Evolutionary conservation across 2,797 vertebrate genomes (phyloP), one percentile per base, ranked within the genome.

Genomic region (Acanthurus tractus): DNA sequence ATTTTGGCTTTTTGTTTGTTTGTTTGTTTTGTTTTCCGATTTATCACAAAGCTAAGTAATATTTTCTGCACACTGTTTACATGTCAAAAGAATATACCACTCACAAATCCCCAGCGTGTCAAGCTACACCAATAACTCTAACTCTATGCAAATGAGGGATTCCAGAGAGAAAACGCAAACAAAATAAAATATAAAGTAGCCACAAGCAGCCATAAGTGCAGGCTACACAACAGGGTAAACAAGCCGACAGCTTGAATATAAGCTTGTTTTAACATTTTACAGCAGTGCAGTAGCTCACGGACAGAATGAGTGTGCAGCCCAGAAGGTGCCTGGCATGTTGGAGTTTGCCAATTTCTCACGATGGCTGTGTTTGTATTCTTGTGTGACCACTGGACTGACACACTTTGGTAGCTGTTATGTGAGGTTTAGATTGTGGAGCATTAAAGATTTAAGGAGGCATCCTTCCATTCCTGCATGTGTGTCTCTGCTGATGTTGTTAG

Each of bases 91-190:
- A 69, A 50, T 49, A 40, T 6, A 55, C 42, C 18, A 40, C 49
- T 36, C 55, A 55, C 15, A 61, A 66, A 81, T 74, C 58, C 48
- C 74, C 20, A 25, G 50, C 10, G 8, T 36, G 58, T 49, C 8
- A 42, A 45, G 18, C 57, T 22, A 17, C 49, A 52, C 18, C 52
- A 54, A n/a, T 63, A 78, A 73, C 49, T 61, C 36, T 11, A 61
- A 69, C 57, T 49, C 12, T 22, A 69, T 82, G 79, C 67, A 85
- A 81, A 81, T 81, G 15, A 70, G 42, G 58, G 25, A 55, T 78
- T 63, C 50, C 17, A 10, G 15, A 38, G 50, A 70, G 40, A 67
- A 25, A 63, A 72, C 57, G 36, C 18, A 52, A 74, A 69, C 56
- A 69, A 76, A 62, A 82, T 44, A 56, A 49, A 63, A 69, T 38